These are phyloP conservation scores for Gallinago solitaria DNA, from an alignment of 2,797 vertebrate genomes.

Conservation along the genomic window DNA sequence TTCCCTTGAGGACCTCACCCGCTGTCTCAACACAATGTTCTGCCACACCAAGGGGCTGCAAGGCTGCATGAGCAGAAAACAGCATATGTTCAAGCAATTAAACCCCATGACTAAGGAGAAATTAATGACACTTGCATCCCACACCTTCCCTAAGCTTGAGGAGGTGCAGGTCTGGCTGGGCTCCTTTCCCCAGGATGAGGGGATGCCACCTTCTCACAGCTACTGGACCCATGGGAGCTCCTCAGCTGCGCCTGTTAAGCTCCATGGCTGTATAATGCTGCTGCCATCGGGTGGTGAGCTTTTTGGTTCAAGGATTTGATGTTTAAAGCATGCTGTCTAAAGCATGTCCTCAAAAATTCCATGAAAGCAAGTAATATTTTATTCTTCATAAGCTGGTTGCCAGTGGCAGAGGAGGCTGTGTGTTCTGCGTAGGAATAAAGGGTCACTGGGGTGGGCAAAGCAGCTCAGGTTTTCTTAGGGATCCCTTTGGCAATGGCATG, in stretches of 20 bases:
- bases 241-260: accelerated
- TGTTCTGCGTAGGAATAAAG: neutral
- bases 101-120: neutral
- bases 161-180: neutral
- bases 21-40: neutral
- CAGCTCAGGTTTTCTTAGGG: neutral
- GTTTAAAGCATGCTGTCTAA: neutral
- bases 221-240: neutral
- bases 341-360: neutral
- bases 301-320: neutral
- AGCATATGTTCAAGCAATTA: neutral
- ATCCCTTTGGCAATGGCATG: neutral
- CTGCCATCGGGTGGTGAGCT: neutral
- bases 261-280: neutral
- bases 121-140: neutral
- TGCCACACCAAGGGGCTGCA: neutral
- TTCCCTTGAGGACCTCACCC: neutral
- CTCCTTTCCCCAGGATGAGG: neutral
- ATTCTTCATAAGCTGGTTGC: neutral
- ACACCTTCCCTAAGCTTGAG: neutral
- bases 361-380: neutral
- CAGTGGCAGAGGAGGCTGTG: neutral
- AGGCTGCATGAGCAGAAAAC: accelerated
- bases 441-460: accelerated
- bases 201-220: accelerated